phyloP scores from a whole-genome alignment of 2,797 vertebrate genomes.

The Silurus lanzhouensis region DNA sequence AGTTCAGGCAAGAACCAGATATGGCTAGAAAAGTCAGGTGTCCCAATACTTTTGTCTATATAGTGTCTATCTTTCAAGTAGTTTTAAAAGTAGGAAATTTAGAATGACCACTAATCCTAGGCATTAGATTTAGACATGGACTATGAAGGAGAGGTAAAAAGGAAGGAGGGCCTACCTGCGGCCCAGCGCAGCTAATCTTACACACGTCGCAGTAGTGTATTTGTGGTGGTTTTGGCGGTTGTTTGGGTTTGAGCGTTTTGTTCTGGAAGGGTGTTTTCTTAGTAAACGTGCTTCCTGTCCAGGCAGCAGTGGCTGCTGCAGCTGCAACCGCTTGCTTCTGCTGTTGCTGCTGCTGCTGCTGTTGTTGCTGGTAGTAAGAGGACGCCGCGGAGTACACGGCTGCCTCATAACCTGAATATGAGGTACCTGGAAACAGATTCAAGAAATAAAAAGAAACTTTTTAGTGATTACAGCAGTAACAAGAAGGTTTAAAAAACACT shows the following conservation, averaged over 20 bases:
- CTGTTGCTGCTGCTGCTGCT: constrained; percentile 72
- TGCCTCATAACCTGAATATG: constrained; percentile 96
- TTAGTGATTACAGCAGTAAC: neutral
- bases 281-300: constrained; percentile 92
- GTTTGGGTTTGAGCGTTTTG: constrained; percentile 93
- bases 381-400: constrained; percentile 98
- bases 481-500: neutral
- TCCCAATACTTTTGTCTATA: no score
- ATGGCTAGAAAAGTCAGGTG: no score
- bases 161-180: constrained; percentile 79
- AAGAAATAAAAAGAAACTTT: neutral
- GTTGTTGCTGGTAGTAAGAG: constrained; percentile 93
- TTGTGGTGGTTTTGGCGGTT: constrained; percentile 94
- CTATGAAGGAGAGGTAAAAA: neutral
- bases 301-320: constrained; percentile 90
- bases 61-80: no score
- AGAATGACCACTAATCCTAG: neutral
- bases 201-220: constrained; percentile 99
- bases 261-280: constrained; percentile 96
- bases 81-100: neutral
- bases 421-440: constrained; percentile 78
- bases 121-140: neutral
- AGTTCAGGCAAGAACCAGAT: no score
- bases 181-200: constrained; percentile 98
- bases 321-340: constrained; percentile 87